Conservation (phyloP, 2,113 vertebrate species). For the Pelobates fuscus region DNA sequence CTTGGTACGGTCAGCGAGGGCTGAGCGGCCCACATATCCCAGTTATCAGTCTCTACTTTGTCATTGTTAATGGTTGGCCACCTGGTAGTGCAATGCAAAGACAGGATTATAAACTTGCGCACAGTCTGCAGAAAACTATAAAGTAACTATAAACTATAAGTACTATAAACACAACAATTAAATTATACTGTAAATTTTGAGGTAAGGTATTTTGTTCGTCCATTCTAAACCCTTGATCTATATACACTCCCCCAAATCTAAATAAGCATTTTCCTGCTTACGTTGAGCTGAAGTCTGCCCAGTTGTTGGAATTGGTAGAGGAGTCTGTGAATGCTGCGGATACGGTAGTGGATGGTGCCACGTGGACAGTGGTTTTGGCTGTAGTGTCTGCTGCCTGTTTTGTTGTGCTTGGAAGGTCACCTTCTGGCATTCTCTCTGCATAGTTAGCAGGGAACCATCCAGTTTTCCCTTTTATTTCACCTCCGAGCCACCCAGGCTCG, state of each 20-base stretch:
- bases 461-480: slow-evolving; percentile 90
- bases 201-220: too few species aligned
- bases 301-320: slow-evolving; percentile 83
- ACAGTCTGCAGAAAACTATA: too few species aligned
- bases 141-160: too few species aligned
- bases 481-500: slow-evolving; percentile 96
- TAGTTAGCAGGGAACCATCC: slow-evolving; percentile 99
- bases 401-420: slow-evolving; percentile 78
- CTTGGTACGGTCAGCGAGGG: slow-evolving; percentile 89
- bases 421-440: slow-evolving; percentile 90
- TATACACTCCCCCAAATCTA: too few species aligned
- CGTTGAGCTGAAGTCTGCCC: slow-evolving; percentile 98
- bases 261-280: slow-evolving; percentile 61
- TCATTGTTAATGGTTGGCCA: slow-evolving; percentile 85
- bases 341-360: slow-evolving; percentile 43
- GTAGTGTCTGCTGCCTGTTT: slow-evolving; percentile 61
- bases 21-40: slow-evolving; percentile 94
- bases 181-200: too few species aligned
- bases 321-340: slow-evolving; percentile 58
- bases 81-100: slow-evolving; percentile 58
- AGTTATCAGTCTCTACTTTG: slow-evolving; percentile 85
- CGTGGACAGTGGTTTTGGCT: slow-evolving; percentile 60
- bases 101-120: background rate
- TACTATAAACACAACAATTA: too few species aligned
- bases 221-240: too few species aligned